Conservation (phyloP, 2,797 vertebrate species). For the Lithobates pipiens region DNA sequence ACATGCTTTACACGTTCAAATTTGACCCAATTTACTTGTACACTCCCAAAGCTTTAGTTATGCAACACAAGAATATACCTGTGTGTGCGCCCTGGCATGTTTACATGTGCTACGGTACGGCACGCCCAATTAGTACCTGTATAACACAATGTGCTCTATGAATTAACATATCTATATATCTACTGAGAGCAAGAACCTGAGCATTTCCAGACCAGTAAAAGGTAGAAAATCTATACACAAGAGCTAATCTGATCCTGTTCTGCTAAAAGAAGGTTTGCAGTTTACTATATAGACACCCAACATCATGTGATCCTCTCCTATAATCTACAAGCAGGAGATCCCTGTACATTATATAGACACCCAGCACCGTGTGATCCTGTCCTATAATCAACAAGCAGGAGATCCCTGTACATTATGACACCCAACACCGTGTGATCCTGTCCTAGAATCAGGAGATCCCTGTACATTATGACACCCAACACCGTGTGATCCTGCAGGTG, state of each 20-base stretch:
- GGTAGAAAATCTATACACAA: background rate
- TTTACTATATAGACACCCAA: too few relatives aligned
- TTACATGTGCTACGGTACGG: background rate
- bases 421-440: background rate
- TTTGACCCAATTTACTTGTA: background rate
- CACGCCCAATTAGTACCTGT: conserved; percentile 33
- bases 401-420: background rate
- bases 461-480: background rate
- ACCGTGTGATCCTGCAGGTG: background rate
- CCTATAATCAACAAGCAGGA: background rate
- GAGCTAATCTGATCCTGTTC: conserved; percentile 9
- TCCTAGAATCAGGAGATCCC: background rate
- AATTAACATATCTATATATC: too few relatives aligned
- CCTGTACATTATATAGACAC: background rate
- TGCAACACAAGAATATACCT: conserved; percentile 32
- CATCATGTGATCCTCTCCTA: background rate
- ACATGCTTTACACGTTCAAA: background rate
- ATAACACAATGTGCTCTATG: conserved; percentile 3
- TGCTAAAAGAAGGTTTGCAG: background rate
- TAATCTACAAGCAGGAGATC: conserved; percentile 5
- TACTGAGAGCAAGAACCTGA: too few relatives aligned
- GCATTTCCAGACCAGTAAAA: too few relatives aligned
- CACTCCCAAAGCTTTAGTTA: conserved; percentile 25
- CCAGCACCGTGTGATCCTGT: conserved; percentile 10
- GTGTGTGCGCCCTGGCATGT: conserved; percentile 44